These are phyloP conservation scores for Amphibalanus amphitrite DNA, from an alignment of 1,140 invertebrate species.

Conservation along the genomic window DNA sequence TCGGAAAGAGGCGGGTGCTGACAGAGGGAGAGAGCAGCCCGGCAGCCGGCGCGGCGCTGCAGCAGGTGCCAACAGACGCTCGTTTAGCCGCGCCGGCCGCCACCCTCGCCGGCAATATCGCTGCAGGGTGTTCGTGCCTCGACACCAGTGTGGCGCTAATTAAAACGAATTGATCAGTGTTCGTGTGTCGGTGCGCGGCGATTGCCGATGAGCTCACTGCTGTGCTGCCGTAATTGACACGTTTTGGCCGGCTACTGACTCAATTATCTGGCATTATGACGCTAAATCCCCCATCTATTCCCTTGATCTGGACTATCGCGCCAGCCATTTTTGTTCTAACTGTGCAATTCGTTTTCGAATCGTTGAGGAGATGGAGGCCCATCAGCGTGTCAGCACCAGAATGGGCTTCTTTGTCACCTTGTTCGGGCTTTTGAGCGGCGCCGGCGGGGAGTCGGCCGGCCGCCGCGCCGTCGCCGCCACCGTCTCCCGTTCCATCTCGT, in stretches of 20 bases:
- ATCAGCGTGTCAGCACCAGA: neutral
- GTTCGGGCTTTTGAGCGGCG: neutral
- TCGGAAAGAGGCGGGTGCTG: too few species aligned
- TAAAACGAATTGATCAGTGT: neutral
- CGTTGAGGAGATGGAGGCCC: neutral
- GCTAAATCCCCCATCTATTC: neutral
- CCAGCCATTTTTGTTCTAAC: neutral
- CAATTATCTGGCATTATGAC: neutral
- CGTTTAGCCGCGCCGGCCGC: too few species aligned
- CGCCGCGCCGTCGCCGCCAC: too few species aligned
- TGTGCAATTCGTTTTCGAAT: constrained; percentile 1
- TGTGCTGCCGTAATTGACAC: neutral
- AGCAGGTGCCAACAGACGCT: too few species aligned
- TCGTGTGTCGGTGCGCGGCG: neutral
- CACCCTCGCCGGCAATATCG: neutral
- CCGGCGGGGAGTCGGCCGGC: too few species aligned
- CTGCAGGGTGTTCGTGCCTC: neutral
- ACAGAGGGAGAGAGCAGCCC: too few species aligned
- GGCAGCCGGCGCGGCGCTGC: too few species aligned
- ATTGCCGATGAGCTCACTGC: neutral
- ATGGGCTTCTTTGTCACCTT: constrained; percentile 1
- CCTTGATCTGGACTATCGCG: neutral
- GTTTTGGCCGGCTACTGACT: neutral
- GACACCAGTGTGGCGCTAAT: neutral
- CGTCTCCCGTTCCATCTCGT: neutral